Conservation (phyloP, 2,888 invertebrate species). For the Poecilobothrus nobilitatus region DNA sequence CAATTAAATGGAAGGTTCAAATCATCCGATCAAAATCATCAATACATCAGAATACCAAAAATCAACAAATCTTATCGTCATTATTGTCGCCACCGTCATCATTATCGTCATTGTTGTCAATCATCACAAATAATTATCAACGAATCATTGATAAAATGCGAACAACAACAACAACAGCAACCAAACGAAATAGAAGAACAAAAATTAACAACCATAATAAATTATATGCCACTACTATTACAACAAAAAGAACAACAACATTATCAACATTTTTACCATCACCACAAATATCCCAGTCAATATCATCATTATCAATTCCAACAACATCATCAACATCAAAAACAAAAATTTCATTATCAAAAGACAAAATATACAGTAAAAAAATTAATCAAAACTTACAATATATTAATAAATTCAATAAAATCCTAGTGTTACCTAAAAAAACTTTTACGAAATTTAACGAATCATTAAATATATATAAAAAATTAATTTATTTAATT, state of each 20-base stretch:
- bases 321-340: neutral
- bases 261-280: neutral
- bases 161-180: too few species aligned
- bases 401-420: neutral
- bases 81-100: too few species aligned
- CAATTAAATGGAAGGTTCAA: neutral
- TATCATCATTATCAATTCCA: neutral
- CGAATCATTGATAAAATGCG: too few species aligned
- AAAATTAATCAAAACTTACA: neutral
- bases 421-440: neutral
- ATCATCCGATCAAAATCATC: neutral
- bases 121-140: too few species aligned
- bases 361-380: too few species aligned
- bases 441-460: neutral
- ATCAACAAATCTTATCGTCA: neutral
- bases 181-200: too few species aligned
- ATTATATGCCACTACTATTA: too few species aligned
- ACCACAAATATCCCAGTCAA: neutral
- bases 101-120: too few species aligned
- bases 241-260: too few species aligned
- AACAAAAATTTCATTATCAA: neutral
- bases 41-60: neutral
- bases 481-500: conserved; percentile 11
- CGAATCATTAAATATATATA: neutral
- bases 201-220: too few species aligned